Evolutionary conservation across 1,140 invertebrate genomes (phyloP).

Genomic region (Polypedilum pembai): DNA sequence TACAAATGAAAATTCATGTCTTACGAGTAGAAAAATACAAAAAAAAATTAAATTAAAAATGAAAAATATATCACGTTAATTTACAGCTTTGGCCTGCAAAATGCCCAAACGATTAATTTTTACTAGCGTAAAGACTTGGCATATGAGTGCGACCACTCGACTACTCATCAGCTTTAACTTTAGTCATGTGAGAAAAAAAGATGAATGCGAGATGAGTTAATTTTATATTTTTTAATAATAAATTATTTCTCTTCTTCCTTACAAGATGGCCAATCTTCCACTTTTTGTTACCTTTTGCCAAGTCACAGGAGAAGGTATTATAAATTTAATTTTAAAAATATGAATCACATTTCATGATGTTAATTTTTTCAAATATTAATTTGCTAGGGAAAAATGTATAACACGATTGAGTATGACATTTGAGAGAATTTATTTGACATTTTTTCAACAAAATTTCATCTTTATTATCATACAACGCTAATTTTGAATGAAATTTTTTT

Average conservation of each 20-base stretch:
- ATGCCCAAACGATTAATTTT: conserved; percentile 18
- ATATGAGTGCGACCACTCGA: conserved; percentile 9
- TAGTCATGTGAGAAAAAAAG: not conserved
- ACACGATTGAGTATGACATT: not conserved
- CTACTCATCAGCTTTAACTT: conserved; percentile 1
- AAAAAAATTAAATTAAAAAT: not conserved
- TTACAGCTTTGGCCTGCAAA: conserved; percentile 14
- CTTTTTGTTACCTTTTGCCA: too few species aligned
- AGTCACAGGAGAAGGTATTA: not conserved
- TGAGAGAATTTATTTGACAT: conserved; percentile 3
- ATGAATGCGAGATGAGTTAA: conserved; percentile 17
- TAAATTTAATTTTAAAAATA: not conserved
- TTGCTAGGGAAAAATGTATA: not conserved
- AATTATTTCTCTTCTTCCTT: too few species aligned
- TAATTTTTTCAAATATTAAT: too few species aligned
- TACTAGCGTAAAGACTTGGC: not conserved
- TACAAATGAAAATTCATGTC: conserved; percentile 18
- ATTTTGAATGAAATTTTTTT: not conserved
- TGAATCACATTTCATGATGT: not conserved
- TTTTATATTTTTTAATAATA: not conserved
- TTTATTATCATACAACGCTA: not conserved
- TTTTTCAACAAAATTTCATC: not conserved
- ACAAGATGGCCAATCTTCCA: too few species aligned
- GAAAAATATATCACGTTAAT: conserved; percentile 14
- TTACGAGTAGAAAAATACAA: not conserved